Base-by-base conservation (phyloP, 2,888 invertebrate species). In the Loripinus fragilis region DNA sequence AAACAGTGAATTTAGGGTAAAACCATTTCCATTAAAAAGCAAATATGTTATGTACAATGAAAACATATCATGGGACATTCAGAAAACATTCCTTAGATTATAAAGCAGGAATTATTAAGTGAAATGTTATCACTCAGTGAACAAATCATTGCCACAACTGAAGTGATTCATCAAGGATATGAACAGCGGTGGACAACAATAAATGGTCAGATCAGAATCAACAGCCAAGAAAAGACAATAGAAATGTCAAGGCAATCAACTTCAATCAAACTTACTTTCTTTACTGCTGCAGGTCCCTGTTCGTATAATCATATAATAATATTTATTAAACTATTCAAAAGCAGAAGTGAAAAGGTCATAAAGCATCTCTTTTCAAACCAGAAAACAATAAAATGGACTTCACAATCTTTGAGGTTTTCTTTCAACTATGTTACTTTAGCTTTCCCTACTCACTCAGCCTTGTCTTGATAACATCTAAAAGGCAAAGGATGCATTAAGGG, bases 211-310 rank as follows among this genome's bases (percentile, higher is more conserved):
- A 25, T 55, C 23, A 17, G 7, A 20, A 7, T 23, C 60, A 60
- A 60, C 60, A 17, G 25, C 28, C 55, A 33, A 23, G 60, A 33
- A 60, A 60, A 33, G 60, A 60, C 60, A 60, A 60, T 33, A 60
- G 60, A 60, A 60, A 60, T 60, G n/a, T 20, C 60, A 60, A 60
- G 25, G 33, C 60, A 60, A 33, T 60, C 33, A 30, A 60, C 10
- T 38, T 55, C 55, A 71, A 23, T 28, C 12, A 10, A 65, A 72
- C 72, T 72, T 72, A 72, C 72, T 65, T 23, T 64, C 48, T 33
- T 41, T 35, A 41, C 60, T 45, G 64, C 71, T 55, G 72, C 28
- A 8, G 72, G 72, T 48, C 33, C 60, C 33, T 60, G 60, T 60
- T 60, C 33, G 12, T 60, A 60, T 1, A 33, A 28, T 60, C 33